Percentiles rank a stretch among this genome's conserved stretches.
These are phyloP conservation scores for Ophion ventricosus DNA, from an alignment of 2,888 invertebrate species.

Conservation along the genomic window DNA sequence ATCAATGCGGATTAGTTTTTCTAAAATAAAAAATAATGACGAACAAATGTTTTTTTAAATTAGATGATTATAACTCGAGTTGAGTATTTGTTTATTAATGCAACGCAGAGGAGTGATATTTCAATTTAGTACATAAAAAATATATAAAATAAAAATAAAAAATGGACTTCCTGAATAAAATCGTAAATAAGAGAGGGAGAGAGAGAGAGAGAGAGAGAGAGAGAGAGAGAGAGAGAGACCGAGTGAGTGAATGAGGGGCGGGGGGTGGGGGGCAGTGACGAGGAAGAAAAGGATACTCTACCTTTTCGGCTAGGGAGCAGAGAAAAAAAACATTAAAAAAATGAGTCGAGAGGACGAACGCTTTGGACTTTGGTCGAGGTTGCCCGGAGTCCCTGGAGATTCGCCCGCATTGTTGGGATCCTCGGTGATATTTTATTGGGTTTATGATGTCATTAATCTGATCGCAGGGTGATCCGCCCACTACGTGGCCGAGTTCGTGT, in stretches of 20 bases:
- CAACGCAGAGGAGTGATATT: background rate
- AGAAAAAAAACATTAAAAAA: slow-evolving; percentile 17
- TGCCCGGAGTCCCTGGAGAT: slow-evolving; percentile 74
- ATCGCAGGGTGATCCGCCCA: slow-evolving; percentile 79
- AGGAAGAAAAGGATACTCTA: slow-evolving; percentile 53
- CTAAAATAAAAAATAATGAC: background rate
- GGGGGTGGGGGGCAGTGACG: slow-evolving; percentile 39
- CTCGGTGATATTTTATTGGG: slow-evolving; percentile 82
- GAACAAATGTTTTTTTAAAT: background rate
- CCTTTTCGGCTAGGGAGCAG: background rate
- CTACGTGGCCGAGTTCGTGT: slow-evolving; percentile 76
- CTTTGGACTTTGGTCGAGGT: slow-evolving; percentile 43
- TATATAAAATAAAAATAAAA: background rate
- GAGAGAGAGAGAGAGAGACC: slow-evolving; percentile 57
- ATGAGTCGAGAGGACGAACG: slow-evolving; percentile 53
- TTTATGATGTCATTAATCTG: slow-evolving; percentile 83
- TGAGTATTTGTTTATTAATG: background rate
- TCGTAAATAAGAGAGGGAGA: slow-evolving; percentile 39
- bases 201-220: slow-evolving; percentile 47
- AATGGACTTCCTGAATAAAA: background rate
- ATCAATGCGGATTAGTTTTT: background rate
- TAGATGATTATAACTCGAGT: background rate
- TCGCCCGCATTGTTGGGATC: slow-evolving; percentile 80
- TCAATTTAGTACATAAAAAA: background rate
- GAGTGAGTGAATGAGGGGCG: slow-evolving; percentile 50